A percentile compares a stretch with the other conserved stretches of the same genome.
phyloP scores from a whole-genome alignment of 2,888 invertebrate species.

The Deilephila elpenor region DNA sequence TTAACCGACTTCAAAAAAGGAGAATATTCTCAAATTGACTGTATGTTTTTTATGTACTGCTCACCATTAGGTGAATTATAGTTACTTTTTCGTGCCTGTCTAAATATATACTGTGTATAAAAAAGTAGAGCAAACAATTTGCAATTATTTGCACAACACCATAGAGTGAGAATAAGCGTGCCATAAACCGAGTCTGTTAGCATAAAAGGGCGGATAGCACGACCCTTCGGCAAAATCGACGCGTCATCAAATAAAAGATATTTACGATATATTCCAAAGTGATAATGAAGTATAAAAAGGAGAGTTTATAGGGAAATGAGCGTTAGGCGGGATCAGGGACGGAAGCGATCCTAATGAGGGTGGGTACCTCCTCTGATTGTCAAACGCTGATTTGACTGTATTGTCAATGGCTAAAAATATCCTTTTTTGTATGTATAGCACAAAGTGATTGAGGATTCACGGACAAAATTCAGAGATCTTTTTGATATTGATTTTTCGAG shows the following conservation, averaged over 20 bases:
- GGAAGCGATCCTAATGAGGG: constrained; percentile 16
- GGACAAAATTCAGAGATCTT: no score
- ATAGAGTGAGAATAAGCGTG: neutral
- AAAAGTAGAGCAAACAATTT: neutral
- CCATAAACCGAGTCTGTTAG: neutral
- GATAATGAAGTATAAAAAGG: constrained; percentile 9
- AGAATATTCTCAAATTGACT: no score
- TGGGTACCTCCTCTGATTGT: constrained; percentile 14
- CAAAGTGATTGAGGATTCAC: no score
- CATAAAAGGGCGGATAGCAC: neutral
- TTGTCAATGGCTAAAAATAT: constrained; percentile 9
- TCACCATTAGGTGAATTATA: no score
- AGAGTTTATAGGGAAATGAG: constrained; percentile 27
- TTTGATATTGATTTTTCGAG: no score
- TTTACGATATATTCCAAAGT: constrained; percentile 23
- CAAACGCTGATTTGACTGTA: constrained; percentile 10
- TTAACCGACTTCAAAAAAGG: no score
- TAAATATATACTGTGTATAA: neutral
- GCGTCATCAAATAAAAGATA: constrained; percentile 25
- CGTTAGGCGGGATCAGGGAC: constrained; percentile 14
- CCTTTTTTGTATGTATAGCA: neutral
- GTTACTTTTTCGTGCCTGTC: no score
- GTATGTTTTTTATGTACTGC: no score
- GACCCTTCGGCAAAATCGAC: constrained; percentile 22
- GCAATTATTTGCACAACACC: neutral